Percentiles rank a stretch among this genome's conserved stretches.
Evolutionary conservation across 2,797 vertebrate genomes (phyloP).

Genomic region (Dendrocincla tyrannina): DNA sequence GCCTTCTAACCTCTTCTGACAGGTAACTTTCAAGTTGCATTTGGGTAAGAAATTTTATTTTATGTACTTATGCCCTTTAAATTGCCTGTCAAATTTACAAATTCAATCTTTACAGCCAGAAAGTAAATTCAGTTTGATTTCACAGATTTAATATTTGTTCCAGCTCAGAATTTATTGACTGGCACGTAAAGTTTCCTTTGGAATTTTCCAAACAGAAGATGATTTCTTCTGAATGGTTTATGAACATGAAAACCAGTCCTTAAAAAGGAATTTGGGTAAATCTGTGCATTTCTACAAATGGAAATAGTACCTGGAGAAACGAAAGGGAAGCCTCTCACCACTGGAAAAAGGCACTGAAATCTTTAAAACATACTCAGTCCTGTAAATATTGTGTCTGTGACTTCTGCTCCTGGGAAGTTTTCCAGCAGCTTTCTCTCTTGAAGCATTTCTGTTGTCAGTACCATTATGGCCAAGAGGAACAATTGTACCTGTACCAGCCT

Average conservation of each 20-base stretch:
- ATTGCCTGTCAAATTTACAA: conserved; percentile 75
- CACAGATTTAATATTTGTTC: conserved; percentile 69
- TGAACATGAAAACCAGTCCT: not conserved
- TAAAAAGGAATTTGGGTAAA: not conserved
- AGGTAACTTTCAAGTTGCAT: conserved; percentile 81
- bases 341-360: not conserved
- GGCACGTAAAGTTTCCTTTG: not conserved
- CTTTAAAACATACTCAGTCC: not conserved
- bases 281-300: not conserved
- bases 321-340: not conserved
- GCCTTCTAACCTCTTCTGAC: conserved; percentile 88
- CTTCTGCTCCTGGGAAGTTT: not conserved
- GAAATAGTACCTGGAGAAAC: not conserved
- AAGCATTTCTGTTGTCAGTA: not conserved
- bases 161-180: conserved; percentile 55
- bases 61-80: conserved; percentile 73
- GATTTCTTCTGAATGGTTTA: not conserved
- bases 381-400: not conserved
- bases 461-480: not conserved
- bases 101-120: conserved; percentile 71
- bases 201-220: not conserved
- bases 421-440: not conserved
- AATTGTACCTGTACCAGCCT: not conserved
- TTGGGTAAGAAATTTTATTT: conserved; percentile 71
- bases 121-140: conserved; percentile 76